Evolutionary conservation across 2,888 invertebrate species (phyloP).

Genomic region (Peribatodes rhomboidaria): DNA sequence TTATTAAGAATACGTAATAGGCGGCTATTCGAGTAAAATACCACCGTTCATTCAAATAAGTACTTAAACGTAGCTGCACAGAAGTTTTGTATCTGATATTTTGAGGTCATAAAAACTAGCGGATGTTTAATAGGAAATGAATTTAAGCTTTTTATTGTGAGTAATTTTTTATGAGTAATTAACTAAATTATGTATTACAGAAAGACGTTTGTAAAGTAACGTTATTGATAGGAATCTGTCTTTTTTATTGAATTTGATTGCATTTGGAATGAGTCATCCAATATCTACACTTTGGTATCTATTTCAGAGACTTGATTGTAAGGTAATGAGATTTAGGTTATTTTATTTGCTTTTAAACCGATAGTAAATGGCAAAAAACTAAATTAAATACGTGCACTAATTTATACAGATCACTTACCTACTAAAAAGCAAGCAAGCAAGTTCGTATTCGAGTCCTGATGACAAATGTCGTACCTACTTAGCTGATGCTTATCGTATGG

Average conservation of each 20-base stretch:
- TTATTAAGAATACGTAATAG: conserved; percentile 15
- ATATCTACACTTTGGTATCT: background rate
- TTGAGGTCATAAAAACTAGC: background rate
- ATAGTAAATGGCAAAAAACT: no score
- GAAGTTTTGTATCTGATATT: background rate
- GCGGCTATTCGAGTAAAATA: background rate
- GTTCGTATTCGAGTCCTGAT: no score
- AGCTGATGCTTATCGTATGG: no score
- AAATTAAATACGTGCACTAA: no score
- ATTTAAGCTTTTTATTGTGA: background rate
- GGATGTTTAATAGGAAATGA: background rate
- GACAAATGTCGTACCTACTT: no score
- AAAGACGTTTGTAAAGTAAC: background rate
- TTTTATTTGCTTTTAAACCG: no score
- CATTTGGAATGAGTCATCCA: background rate
- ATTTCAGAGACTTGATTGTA: background rate
- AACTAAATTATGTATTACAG: background rate
- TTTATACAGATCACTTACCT: no score
- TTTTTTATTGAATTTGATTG: background rate
- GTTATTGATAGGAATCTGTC: no score
- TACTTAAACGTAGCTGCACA: background rate
- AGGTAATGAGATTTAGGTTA: background rate
- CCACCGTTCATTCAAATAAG: background rate
- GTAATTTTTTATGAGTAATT: background rate
- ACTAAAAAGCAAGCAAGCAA: no score